Evolutionary conservation across 1,140 invertebrate genomes (phyloP).

Genomic region (Latrodectus geometricus): DNA sequence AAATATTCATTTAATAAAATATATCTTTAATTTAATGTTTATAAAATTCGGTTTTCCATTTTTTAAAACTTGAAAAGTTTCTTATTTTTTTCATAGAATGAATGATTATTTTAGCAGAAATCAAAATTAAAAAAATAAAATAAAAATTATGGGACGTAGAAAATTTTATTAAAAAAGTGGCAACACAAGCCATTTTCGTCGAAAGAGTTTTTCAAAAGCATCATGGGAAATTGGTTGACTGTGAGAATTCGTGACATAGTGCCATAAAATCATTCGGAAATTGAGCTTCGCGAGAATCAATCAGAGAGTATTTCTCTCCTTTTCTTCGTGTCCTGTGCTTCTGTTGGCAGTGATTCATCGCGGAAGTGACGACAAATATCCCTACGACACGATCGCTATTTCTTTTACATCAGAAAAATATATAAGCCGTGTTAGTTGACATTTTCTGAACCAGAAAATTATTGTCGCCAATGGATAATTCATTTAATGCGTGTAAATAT

Average conservation of each 20-base stretch:
- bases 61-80: too few relatives aligned
- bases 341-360: conserved; percentile 21
- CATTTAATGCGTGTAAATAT: conserved; percentile 55
- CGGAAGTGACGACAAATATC: conserved; percentile 52
- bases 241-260: conserved; percentile 39
- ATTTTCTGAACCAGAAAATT: neutral
- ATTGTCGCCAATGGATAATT: conserved; percentile 8
- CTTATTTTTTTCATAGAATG: too few relatives aligned
- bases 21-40: too few relatives aligned
- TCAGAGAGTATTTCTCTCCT: conserved; percentile 1
- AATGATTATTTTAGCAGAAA: too few relatives aligned
- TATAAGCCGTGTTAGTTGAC: neutral
- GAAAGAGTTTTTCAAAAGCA: too few relatives aligned
- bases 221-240: neutral
- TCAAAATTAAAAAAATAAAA: too few relatives aligned
- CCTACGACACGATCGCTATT: conserved; percentile 19
- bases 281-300: neutral
- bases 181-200: too few relatives aligned
- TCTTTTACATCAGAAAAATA: neutral
- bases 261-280: conserved; percentile 31
- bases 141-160: too few relatives aligned
- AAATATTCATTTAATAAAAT: too few relatives aligned
- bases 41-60: too few relatives aligned
- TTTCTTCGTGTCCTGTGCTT: neutral
- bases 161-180: too few relatives aligned